Base-by-base conservation (phyloP, 2,113 vertebrate genomes). In the Corythoichthys haematopterus region DNA sequence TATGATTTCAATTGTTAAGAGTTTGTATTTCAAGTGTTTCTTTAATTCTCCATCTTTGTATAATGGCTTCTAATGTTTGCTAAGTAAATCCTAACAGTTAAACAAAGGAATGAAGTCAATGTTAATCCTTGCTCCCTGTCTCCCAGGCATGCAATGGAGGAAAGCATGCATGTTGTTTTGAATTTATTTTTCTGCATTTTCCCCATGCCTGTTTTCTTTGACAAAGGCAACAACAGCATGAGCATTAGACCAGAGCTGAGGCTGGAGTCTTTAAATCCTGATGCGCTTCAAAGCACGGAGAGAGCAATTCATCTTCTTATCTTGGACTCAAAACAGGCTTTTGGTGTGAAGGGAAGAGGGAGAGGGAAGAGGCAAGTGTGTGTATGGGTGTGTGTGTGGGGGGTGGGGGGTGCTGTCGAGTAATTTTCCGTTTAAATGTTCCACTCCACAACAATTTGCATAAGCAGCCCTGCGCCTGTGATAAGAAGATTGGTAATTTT, bases 401-500 rank as follows among this genome's bases (percentile, higher is more conserved):
- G 38, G 72, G 51, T 62, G 87, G 88, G 91, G 91, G 91, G 86
- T 91, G 91, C 92, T 92, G 92, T 91, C 90, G 91, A 92, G 92
- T 93, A 92, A 93, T 92, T 93, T 93, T 92, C 92, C 88, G 86
- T 93, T 93, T 92, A 92, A 92, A 92, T 87, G 90, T 92, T 92
- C 92, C 92, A 92, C 92, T 93, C 92, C 91, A 92, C 91, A 93
- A 93, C 92, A 92, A 93, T 92, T 92, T 93, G 91, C 92, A 93
- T 93, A 93, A 92, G 91, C 91, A 93, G 92, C 87, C 90, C 90
- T 88, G 91, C 86, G 90, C 91, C 88, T 91, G 90, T 93, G 92
- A 93, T 93, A 93, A 93, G 92, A 93, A 92, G 92, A 93, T 93
- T 93, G 92, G 92, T 93, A 92, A 93, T 93, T 93, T 93, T 93